These are phyloP conservation scores for Excalfactoria chinensis DNA, from an alignment of 2,113 vertebrate species.

Conservation along the genomic window DNA sequence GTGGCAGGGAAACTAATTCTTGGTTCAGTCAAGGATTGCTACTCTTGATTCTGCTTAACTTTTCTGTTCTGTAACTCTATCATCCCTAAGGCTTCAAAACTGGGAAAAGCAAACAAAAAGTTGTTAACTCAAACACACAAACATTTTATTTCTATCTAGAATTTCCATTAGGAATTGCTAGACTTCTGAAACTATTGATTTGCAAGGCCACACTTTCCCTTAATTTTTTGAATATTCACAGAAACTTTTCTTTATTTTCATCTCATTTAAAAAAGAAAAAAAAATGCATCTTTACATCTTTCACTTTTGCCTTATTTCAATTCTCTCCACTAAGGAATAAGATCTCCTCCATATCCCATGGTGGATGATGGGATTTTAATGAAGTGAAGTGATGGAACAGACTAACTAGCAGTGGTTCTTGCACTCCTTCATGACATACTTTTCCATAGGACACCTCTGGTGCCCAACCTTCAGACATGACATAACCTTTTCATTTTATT, in stretches of 20 bases:
- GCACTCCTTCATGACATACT: neutral
- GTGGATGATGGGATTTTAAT: slow-evolving; percentile 19
- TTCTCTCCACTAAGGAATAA: neutral
- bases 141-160: neutral
- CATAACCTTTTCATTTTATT: neutral
- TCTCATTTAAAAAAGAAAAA: neutral
- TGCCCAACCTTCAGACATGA: neutral
- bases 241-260: neutral
- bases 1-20: neutral
- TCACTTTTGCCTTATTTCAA: neutral
- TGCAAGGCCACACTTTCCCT: neutral
- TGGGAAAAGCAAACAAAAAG: neutral
- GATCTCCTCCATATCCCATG: neutral
- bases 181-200: neutral
- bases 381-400: neutral
- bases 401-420: neutral
- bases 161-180: neutral
- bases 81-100: neutral
- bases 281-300: neutral
- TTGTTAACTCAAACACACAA: neutral
- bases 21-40: neutral
- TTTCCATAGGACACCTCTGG: neutral
- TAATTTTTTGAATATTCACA: neutral
- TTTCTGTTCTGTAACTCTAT: neutral
- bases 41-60: neutral